These are phyloP conservation scores for Hystrix brachyura DNA, from an alignment of 2,113 vertebrate genomes.

Conservation along the genomic window DNA sequence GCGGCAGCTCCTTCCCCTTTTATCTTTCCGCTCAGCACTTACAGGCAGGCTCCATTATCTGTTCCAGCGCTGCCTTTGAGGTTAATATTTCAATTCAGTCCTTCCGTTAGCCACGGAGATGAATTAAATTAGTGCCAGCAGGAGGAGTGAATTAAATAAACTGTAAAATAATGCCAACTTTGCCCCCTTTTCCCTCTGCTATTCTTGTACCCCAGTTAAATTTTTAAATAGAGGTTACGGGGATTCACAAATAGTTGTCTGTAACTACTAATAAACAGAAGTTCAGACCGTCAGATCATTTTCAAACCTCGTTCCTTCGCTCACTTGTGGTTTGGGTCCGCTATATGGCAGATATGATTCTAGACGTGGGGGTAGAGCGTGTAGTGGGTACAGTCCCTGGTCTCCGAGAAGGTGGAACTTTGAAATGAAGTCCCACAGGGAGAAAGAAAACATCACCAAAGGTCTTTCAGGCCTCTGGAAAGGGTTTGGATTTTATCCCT, in stretches of 20 bases:
- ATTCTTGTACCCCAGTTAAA: slow-evolving; percentile 45
- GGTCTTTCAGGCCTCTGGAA: too few species aligned
- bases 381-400: neutral
- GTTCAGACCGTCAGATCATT: neutral
- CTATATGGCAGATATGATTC: neutral
- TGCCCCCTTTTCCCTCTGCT: slow-evolving; percentile 54
- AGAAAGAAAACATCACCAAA: neutral
- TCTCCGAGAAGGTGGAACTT: too few species aligned
- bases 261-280: slow-evolving; percentile 35
- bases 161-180: slow-evolving; percentile 73
- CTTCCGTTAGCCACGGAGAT: slow-evolving; percentile 81
- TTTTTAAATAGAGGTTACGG: slow-evolving; percentile 6
- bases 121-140: slow-evolving; percentile 83
- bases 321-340: neutral
- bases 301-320: neutral
- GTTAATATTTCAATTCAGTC: slow-evolving; percentile 80
- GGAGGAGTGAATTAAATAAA: slow-evolving; percentile 83
- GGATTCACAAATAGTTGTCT: slow-evolving; percentile 37
- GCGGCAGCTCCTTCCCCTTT: slow-evolving; percentile 77
- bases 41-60: slow-evolving; percentile 75
- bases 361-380: rapidly evolving
- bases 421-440: rapidly evolving
- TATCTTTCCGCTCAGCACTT: slow-evolving; percentile 77
- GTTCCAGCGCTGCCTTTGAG: slow-evolving; percentile 80
- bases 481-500: neutral